phyloP scores from a whole-genome alignment of 2,888 invertebrate species.

The Cyaniris semiargus region DNA sequence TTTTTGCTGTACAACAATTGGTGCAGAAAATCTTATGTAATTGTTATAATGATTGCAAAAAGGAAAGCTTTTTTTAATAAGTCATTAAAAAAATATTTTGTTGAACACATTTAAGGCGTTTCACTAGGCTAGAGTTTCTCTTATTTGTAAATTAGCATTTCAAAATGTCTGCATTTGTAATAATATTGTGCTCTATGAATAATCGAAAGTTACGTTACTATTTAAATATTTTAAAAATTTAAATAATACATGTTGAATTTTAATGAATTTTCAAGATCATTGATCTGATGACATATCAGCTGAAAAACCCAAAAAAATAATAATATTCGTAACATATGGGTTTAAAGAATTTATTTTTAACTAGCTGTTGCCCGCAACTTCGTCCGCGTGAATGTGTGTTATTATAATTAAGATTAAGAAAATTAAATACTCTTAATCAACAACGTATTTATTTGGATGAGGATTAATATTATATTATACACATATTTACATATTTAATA shows the following conservation, averaged over 20 bases:
- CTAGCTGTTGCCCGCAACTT: too few species aligned
- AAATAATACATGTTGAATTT: background rate
- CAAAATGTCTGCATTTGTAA: conserved; percentile 15
- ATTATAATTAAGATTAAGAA: too few species aligned
- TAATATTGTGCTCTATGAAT: conserved; percentile 2
- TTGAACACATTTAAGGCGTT: background rate
- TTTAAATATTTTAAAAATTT: conserved; percentile 3
- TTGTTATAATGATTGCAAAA: background rate
- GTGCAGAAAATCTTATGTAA: background rate
- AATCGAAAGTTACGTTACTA: conserved; percentile 9
- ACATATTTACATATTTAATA: too few species aligned
- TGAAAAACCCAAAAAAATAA: too few species aligned
- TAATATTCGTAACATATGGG: too few species aligned
- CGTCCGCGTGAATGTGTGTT: too few species aligned
- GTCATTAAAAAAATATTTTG: background rate
- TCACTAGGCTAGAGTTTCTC: conserved; percentile 16
- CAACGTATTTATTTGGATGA: too few species aligned
- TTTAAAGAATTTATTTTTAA: too few species aligned
- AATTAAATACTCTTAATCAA: too few species aligned
- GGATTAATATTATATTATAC: too few species aligned
- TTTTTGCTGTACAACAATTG: background rate
- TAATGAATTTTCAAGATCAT: background rate
- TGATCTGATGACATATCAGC: too few species aligned
- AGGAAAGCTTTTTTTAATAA: background rate
- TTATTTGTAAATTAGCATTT: conserved; percentile 9